phyloP scores from a whole-genome alignment of 2,888 invertebrate species.

The Torymus texanus region DNA sequence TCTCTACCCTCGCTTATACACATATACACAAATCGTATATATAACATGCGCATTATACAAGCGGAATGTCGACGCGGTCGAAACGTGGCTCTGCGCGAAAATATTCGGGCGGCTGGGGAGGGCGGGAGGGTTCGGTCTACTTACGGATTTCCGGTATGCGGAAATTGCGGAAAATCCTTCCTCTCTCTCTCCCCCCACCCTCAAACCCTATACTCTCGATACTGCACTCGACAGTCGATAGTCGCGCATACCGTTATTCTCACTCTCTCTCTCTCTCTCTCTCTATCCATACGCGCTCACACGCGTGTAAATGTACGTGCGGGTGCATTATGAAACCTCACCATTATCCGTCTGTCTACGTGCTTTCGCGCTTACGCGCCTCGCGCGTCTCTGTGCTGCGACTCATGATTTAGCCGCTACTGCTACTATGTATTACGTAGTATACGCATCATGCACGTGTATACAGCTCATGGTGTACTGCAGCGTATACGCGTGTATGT shows the following conservation, averaged over 20 bases:
- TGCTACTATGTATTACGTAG: no score
- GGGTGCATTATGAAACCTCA: conserved; percentile 50
- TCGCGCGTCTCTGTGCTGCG: conserved; percentile 1
- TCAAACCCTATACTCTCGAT: neutral
- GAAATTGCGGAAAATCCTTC: conserved; percentile 56
- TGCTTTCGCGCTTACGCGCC: conserved; percentile 29
- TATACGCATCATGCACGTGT: no score
- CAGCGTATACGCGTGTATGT: neutral
- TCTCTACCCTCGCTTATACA: no score
- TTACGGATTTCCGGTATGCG: conserved; percentile 55
- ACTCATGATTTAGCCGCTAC: conserved; percentile 33
- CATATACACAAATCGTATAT: no score
- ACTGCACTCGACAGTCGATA: conserved; percentile 48
- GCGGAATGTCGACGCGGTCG: no score
- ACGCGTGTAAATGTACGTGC: neutral
- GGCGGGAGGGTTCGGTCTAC: conserved; percentile 31
- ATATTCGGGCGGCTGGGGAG: conserved; percentile 38
- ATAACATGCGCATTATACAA: no score
- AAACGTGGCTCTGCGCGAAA: neutral
- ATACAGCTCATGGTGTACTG: no score
- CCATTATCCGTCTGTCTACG: conserved; percentile 53
- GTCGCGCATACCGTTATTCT: conserved; percentile 36
- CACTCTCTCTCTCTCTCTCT: neutral
- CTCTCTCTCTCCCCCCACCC: neutral
- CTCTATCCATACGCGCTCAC: neutral